Evolutionary conservation across 1,140 invertebrate genomes (phyloP).

Genomic region (Pteromalus puparum): DNA sequence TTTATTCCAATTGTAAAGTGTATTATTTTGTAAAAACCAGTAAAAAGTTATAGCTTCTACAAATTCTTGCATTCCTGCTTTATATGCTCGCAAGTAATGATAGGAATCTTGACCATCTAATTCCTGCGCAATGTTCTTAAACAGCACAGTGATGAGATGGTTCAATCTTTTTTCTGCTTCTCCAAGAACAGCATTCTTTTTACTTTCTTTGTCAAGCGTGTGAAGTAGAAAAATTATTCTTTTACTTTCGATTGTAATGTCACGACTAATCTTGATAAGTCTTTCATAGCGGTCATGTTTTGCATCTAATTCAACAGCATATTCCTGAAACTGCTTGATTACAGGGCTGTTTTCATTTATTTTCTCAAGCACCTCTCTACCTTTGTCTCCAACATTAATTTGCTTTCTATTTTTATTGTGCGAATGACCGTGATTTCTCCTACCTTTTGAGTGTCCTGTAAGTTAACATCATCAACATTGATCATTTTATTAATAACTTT

Average conservation of each 20-base stretch:
- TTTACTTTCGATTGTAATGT: constrained; percentile 95
- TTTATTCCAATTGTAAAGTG: constrained; percentile 70
- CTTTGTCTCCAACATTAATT: constrained; percentile 66
- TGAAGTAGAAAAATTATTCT: constrained; percentile 92
- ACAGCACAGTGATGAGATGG: constrained; percentile 78
- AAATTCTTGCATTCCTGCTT: constrained; percentile 89
- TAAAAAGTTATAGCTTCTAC: constrained; percentile 89
- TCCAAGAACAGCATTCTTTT: constrained; percentile 76
- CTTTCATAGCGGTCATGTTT: constrained; percentile 91
- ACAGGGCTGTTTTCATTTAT: constrained; percentile 78
- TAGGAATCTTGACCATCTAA: constrained; percentile 83
- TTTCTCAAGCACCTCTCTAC: constrained; percentile 65
- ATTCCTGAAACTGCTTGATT: constrained; percentile 81
- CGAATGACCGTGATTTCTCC: constrained; percentile 51
- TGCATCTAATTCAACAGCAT: constrained; percentile 83
- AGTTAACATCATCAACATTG: background rate
- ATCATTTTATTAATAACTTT: background rate
- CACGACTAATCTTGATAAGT: constrained; percentile 88
- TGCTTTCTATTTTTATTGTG: constrained; percentile 59
- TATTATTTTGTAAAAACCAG: constrained; percentile 78
- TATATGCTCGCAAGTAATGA: constrained; percentile 85
- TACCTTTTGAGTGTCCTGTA: constrained; percentile 34
- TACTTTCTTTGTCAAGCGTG: constrained; percentile 80
- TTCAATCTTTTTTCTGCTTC: constrained; percentile 82
- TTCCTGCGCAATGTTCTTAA: constrained; percentile 84